Percentiles rank a stretch among this genome's conserved stretches.
phyloP scores from a whole-genome alignment of 2,797 vertebrate species.

The Acanthopagrus latus region DNA sequence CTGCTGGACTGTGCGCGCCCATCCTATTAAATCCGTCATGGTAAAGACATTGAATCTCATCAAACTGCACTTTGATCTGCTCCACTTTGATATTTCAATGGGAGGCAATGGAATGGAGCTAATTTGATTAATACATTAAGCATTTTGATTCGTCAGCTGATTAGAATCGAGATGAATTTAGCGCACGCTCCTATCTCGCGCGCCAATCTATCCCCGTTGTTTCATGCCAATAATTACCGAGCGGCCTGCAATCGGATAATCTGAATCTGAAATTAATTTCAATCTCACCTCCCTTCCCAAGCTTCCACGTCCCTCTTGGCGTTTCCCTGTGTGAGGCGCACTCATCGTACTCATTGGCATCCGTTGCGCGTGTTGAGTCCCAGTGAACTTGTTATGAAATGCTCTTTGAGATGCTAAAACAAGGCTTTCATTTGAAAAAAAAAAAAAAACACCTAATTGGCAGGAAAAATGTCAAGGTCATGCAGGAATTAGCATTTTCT shows the following conservation, averaged over 20 bases:
- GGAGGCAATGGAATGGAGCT: constrained; percentile 66
- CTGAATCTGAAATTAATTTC: constrained; percentile 67
- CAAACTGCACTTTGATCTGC: constrained; percentile 65
- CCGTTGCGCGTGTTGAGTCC: constrained; percentile 18
- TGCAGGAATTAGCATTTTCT: constrained; percentile 34
- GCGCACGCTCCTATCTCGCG: constrained; percentile 54
- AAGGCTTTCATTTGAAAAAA: constrained; percentile 41
- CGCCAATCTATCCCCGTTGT: constrained; percentile 56
- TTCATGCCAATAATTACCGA: constrained; percentile 70
- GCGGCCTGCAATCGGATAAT: constrained; percentile 55
- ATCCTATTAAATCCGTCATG: constrained; percentile 57
- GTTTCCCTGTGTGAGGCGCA: constrained; percentile 4
- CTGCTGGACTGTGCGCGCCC: constrained; percentile 33
- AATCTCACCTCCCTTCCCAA: constrained; percentile 56
- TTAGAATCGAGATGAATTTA: constrained; percentile 68
- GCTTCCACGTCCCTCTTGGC: constrained; percentile 33
- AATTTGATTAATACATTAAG: constrained; percentile 78
- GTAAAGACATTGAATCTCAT: constrained; percentile 61
- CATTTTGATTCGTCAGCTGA: constrained; percentile 76
- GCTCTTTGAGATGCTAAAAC: constrained; percentile 43
- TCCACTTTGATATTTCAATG: constrained; percentile 65
- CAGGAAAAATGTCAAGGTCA: constrained; percentile 45
- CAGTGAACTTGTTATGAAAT: constrained; percentile 22
- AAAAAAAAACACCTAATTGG: constrained; percentile 40
- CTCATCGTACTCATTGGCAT: background rate